phyloP scores from a whole-genome alignment of 1,140 invertebrate genomes.

The Pseudomyrmex dendroicus region DNA sequence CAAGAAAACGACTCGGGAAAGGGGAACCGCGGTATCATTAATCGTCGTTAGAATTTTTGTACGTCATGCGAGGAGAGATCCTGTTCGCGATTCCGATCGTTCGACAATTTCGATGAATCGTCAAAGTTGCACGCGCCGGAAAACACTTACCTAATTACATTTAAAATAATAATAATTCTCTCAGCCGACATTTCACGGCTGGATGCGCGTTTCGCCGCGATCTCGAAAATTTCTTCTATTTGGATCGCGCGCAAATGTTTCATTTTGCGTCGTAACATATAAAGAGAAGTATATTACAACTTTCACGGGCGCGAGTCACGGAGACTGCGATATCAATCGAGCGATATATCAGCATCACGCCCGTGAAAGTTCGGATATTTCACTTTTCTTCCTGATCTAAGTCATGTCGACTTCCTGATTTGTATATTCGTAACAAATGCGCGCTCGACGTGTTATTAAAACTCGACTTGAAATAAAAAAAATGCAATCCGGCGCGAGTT shows the following conservation, averaged over 20 bases:
- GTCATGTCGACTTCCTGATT: slow-evolving; percentile 15
- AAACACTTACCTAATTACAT: no score
- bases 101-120: no score
- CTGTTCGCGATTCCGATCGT: no score
- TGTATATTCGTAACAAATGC: neutral
- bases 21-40: no score
- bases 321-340: neutral
- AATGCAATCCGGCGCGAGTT: no score
- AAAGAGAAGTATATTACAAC: slow-evolving; percentile 16
- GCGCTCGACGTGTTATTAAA: neutral
- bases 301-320: neutral
- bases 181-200: no score
- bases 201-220: neutral
- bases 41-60: no score
- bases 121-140: no score
- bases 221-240: neutral
- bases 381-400: slow-evolving; percentile 52
- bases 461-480: no score
- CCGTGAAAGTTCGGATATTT: slow-evolving; percentile 40
- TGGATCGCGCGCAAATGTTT: neutral
- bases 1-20: no score
- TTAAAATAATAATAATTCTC: no score
- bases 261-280: neutral
- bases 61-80: no score
- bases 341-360: slow-evolving; percentile 23